Base-by-base conservation (phyloP, 1,140 invertebrate genomes). In the Neuroterus valhalla region DNA sequence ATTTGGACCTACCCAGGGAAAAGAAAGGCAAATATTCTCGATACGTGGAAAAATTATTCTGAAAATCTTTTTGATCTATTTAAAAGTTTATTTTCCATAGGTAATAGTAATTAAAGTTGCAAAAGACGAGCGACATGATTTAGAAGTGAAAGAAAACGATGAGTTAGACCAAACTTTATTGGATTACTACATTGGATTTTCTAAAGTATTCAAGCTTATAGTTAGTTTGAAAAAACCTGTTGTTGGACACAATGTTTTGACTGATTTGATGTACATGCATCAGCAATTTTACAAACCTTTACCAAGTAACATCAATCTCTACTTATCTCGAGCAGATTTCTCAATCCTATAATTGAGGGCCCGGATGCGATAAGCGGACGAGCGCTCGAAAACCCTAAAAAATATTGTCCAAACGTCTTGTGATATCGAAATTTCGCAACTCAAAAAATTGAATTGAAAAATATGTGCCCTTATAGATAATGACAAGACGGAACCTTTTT, bases 191-290 rank as follows among this genome's bases (percentile, higher is more conserved):
- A 75, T 92, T 71, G 95, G 95, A 23, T 95, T 96, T 84, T 92
- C 94, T 12, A 91, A 91, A 85, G 85, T 96, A 15, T 93, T 95
- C 73, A 87, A 92, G 48, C 76, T 93, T 0, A 82, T 96, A 5
- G 83, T 87, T 14, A 80, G 85, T 3, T 82, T 90, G 15, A 91
- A 93, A 76, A 95, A 94, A 89, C 94, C 94, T 21, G 90, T 96
- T 43, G 86, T 96, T 44, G 94, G 94, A 0, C 95, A 96, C 86
- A 96, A 96, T 88, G 82, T 93, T 44, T 90, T 95, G 45, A 83
- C 93, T 70, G 96, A 96, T 87, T 82, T 94, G 4, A 86, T 96
- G 76, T 91, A 96, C 50, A 86, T 96, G 55, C 92, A 94, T 83
- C 92, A 94, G 78, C 94, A 94, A 79, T 96, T 96, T 86, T 92